Evolutionary conservation across 1,140 invertebrate species (phyloP).

Genomic region (Zaprionus kolodkinae): DNA sequence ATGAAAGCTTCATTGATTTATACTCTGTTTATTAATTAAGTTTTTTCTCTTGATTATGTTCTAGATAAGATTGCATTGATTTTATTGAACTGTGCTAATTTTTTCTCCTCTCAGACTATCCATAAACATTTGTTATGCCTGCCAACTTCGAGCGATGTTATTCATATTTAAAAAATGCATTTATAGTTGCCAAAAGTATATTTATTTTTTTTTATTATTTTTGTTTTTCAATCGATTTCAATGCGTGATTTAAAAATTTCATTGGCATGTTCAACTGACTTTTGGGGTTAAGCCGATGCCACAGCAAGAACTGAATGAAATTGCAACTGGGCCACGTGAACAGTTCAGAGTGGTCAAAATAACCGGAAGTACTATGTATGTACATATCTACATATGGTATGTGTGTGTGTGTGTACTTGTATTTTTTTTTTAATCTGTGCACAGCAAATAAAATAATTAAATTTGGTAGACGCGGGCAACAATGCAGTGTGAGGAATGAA

Average conservation of each 20-base stretch:
- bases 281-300: constrained; percentile 14
- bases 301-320: constrained; percentile 15
- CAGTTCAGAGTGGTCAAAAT: not conserved
- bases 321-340: constrained; percentile 18
- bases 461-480: not conserved
- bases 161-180: not conserved
- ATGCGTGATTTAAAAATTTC: constrained; percentile 4
- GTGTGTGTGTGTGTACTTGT: not conserved
- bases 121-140: not conserved
- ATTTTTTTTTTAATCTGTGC: not conserved
- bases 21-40: too few species aligned
- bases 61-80: too few species aligned
- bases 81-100: too few species aligned
- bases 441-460: constrained; percentile 30
- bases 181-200: not conserved
- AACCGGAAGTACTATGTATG: not conserved
- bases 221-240: not conserved
- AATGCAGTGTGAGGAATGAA: not conserved
- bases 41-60: too few species aligned
- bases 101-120: too few species aligned
- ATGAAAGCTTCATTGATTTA: too few species aligned
- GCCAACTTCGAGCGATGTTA: too few species aligned
- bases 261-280: not conserved
- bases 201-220: not conserved
- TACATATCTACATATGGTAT: not conserved